Base-by-base conservation (phyloP, 2,113 vertebrate genomes). In the Azemiops feae region DNA sequence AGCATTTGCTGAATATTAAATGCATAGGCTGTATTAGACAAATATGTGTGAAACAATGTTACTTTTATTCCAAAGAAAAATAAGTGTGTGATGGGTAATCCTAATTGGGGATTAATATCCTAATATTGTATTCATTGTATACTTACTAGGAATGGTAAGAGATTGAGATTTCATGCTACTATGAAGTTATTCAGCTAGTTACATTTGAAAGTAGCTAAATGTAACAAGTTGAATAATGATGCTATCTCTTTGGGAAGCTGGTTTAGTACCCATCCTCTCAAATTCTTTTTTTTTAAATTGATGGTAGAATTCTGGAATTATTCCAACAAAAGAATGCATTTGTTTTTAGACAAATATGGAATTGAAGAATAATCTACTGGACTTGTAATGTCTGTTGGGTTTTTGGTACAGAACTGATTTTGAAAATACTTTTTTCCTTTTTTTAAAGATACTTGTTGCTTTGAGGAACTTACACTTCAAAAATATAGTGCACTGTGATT, bases 401-500 rank as follows among this genome's bases (percentile, higher is more conserved):
- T 89, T 93, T 50, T 60, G 39, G 74, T 7, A 9, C 20, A 91
- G 86, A 94, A 94, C 20, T 50, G 7, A 16, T 93, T 95, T 54
- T 94, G 87, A 94, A 95, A 92, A 27, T 60, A 4, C 12, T 86
- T 43, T 60, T 52, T 64, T 90, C 95, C 89, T 14, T 92, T 96
- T 18, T 47, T 95, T 47, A 91, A 96, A 99, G 99, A 99, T 99
- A 96, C 98, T 99, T 94, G 99, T 99, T 97, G 99, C 99, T 92
- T 97, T 99, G 97, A 98, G 99, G 96, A 99, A 99, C 98, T 98
- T 99, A 96, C 99, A 99, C 97, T 99, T 99, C 97, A 99, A 99
- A 97, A 99, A 99, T 96, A 99, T 99, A 88, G 99, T 99, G 96
- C 99, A 99, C 98, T 99, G 99, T 98, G 99, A 99, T 97, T 98